These are phyloP conservation scores for Ganaspis brasiliensis DNA, from an alignment of 2,888 invertebrate species.

Conservation along the genomic window DNA sequence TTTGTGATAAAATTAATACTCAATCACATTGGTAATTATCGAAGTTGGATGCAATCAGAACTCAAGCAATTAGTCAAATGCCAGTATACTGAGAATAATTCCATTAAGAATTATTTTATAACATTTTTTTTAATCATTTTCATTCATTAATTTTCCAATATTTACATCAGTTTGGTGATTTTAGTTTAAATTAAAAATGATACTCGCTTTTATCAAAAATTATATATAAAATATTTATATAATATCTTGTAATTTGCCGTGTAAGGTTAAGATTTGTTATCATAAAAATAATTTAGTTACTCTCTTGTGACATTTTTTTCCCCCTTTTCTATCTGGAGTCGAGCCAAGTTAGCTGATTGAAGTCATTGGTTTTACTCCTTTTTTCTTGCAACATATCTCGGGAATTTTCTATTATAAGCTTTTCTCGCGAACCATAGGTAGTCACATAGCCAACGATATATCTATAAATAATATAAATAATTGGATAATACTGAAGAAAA, in stretches of 20 bases:
- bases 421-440: not conserved
- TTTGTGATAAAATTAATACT: not conserved
- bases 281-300: conserved; percentile 6
- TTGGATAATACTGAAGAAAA: not conserved
- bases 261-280: no score
- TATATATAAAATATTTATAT: no score
- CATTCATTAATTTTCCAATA: not conserved
- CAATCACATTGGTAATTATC: not conserved
- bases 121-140: not conserved
- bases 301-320: not conserved
- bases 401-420: conserved; percentile 12
- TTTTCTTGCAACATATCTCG: not conserved
- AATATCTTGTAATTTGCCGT: no score
- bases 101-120: not conserved
- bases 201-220: no score
- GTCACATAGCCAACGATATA: not conserved
- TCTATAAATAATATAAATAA: not conserved
- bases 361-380: not conserved
- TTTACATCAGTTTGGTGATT: not conserved
- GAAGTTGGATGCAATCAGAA: not conserved
- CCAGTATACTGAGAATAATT: not conserved
- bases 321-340: not conserved
- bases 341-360: conserved; percentile 30
- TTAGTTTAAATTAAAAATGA: not conserved
- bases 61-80: not conserved